These are phyloP conservation scores for Champsocephalus gunnari DNA, from an alignment of 2,797 vertebrate genomes.

Conservation along the genomic window DNA sequence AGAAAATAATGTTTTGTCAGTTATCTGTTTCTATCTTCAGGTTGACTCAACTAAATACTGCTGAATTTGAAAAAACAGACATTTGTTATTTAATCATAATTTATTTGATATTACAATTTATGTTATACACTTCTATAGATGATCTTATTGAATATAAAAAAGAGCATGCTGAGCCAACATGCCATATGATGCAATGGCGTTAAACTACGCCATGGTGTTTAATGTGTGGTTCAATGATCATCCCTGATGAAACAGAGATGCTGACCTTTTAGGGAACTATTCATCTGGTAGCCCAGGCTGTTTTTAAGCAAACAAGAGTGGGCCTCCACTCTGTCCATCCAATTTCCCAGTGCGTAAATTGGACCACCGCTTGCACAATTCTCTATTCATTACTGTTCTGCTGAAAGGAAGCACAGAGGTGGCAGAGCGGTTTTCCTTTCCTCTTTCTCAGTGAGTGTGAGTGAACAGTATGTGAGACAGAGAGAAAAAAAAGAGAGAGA, in stretches of 20 bases:
- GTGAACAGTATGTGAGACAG: slow-evolving; percentile 10
- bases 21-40: neutral
- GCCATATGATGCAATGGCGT: slow-evolving; percentile 62
- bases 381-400: slow-evolving; percentile 95
- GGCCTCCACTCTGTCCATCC: slow-evolving; percentile 89
- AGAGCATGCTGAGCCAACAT: slow-evolving; percentile 20
- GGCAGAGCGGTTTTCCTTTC: slow-evolving; percentile 86
- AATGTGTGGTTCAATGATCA: slow-evolving; percentile 87
- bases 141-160: slow-evolving; percentile 19
- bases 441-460: slow-evolving; percentile 59
- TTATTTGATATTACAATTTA: neutral
- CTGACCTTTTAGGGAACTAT: slow-evolving; percentile 94
- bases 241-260: slow-evolving; percentile 85
- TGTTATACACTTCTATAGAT: neutral
- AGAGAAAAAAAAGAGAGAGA: slow-evolving; percentile 11
- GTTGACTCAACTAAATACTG: neutral
- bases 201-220: slow-evolving; percentile 72
- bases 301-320: slow-evolving; percentile 94
- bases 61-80: neutral
- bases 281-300: slow-evolving; percentile 88
- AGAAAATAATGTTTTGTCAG: slow-evolving; percentile 6
- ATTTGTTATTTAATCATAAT: neutral
- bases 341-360: slow-evolving; percentile 95
- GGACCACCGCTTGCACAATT: slow-evolving; percentile 93
- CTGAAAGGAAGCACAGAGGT: slow-evolving; percentile 94